Conservation (phyloP, 30 jellyfish, hydroid and myxozoan species). For the Hydra vulgaris region DNA sequence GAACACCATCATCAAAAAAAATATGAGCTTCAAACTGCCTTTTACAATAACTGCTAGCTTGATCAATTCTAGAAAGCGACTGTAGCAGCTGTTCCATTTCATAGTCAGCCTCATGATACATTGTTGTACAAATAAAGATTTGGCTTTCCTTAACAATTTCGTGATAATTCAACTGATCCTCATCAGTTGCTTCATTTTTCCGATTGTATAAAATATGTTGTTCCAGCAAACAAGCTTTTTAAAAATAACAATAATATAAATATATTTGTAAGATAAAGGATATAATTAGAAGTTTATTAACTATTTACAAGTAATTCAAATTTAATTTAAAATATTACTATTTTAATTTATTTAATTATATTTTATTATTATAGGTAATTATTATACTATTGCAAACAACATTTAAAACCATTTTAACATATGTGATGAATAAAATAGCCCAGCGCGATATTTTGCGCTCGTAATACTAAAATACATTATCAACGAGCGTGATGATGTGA, state of each 20-base stretch:
- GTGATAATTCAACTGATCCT: conserved; percentile 40
- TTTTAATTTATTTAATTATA: too few relatives aligned
- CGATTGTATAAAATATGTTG: conserved; percentile 57
- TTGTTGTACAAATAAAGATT: conserved; percentile 83
- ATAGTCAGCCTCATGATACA: conserved; percentile 95
- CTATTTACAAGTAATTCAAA: too few relatives aligned
- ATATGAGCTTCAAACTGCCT: conserved; percentile 75
- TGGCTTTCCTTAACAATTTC: conserved; percentile 47
- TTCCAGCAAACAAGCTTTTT: conserved; percentile 59
- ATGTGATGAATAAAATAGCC: too few relatives aligned
- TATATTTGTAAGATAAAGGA: too few relatives aligned
- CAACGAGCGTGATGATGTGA: too few relatives aligned
- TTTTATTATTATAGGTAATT: too few relatives aligned
- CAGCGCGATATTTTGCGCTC: too few relatives aligned
- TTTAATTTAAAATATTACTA: too few relatives aligned
- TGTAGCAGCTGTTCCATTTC: conserved; percentile 92
- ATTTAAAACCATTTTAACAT: too few relatives aligned
- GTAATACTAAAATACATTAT: too few relatives aligned
- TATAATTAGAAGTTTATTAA: too few relatives aligned
- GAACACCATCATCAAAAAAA: conserved; percentile 82
- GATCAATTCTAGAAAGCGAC: conserved; percentile 68
- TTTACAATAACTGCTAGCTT: conserved; percentile 48
- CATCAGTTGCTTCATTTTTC: conserved; percentile 65
- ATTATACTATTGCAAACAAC: too few relatives aligned
- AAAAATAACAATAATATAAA: background rate